A percentile compares a stretch with the other conserved stretches of the same genome.
These are phyloP conservation scores for Oscheius sp. DNA, from an alignment of 2,888 invertebrate species.

Conservation along the genomic window DNA sequence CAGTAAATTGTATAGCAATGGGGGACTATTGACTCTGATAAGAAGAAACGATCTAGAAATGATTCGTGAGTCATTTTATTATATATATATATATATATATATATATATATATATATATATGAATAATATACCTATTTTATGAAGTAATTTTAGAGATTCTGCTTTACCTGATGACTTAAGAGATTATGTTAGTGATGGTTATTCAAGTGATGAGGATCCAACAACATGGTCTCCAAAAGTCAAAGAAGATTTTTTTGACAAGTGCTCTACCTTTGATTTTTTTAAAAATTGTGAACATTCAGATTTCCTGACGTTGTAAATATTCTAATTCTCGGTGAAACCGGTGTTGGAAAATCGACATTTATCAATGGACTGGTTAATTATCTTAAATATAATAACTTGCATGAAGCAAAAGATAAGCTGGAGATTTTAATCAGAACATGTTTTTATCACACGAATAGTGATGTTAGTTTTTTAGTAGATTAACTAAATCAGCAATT, in stretches of 20 bases:
- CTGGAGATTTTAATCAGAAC: slow-evolving; percentile 24
- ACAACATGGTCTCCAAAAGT: background rate
- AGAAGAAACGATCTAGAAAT: no score
- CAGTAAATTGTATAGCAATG: no score
- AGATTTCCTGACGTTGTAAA: slow-evolving; percentile 7
- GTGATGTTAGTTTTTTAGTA: background rate
- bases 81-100: no score
- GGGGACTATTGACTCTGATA: no score
- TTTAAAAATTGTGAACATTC: background rate
- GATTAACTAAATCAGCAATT: background rate
- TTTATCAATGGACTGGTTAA: slow-evolving; percentile 25
- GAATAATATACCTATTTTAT: no score
- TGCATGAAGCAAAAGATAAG: background rate
- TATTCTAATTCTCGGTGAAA: slow-evolving; percentile 27
- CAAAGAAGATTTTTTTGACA: background rate
- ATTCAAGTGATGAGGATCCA: slow-evolving; percentile 3
- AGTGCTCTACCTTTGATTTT: background rate
- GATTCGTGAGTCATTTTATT: no score
- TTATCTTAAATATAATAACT: slow-evolving; percentile 1
- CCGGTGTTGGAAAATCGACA: slow-evolving; percentile 27
- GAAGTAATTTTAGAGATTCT: no score
- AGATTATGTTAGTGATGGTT: background rate
- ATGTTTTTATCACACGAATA: slow-evolving; percentile 10
- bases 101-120: no score
- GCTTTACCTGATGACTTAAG: background rate